Conservation (phyloP, 2,888 invertebrate genomes). For the Drosophila ezoana region DNA sequence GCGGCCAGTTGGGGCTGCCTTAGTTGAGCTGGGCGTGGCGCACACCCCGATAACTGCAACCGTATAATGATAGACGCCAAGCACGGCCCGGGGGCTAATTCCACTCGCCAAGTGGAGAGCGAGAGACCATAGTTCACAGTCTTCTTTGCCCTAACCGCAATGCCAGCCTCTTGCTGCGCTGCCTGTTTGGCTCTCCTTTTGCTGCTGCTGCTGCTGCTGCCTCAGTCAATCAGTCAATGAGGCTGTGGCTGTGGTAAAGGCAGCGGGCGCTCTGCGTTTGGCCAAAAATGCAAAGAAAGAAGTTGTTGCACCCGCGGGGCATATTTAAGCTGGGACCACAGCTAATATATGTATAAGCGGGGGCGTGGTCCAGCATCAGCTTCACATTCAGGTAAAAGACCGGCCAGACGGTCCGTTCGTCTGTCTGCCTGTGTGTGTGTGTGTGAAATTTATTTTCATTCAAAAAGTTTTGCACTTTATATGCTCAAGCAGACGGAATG, state of each 20-base stretch:
- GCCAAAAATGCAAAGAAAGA: slow-evolving; percentile 22
- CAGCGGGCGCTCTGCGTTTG: slow-evolving; percentile 5
- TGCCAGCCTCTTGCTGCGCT: background rate
- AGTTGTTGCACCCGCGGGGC: slow-evolving; percentile 50
- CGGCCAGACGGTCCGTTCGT: background rate
- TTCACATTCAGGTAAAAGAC: slow-evolving; percentile 42
- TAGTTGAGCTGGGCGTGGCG: slow-evolving; percentile 45
- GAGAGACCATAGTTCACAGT: slow-evolving; percentile 47
- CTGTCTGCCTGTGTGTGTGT: slow-evolving; percentile 7
- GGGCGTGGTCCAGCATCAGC: slow-evolving; percentile 44
- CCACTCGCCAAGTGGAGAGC: slow-evolving; percentile 20
- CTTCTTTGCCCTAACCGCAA: background rate
- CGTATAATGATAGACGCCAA: slow-evolving; percentile 84
- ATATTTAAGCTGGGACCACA: slow-evolving; percentile 52
- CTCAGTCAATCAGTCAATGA: slow-evolving; percentile 75
- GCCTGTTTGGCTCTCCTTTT: background rate
- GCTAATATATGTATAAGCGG: slow-evolving; percentile 39
- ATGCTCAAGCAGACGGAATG: slow-evolving; percentile 55
- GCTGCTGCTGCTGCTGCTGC: background rate
- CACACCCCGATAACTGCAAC: slow-evolving; percentile 84
- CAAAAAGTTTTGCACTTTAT: slow-evolving; percentile 74
- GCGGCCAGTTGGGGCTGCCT: slow-evolving; percentile 53
- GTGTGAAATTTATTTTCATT: slow-evolving; percentile 80
- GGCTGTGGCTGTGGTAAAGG: background rate
- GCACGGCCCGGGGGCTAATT: slow-evolving; percentile 66